phyloP scores from a whole-genome alignment of 2,888 invertebrate genomes.

The Platycheirus albimanus region DNA sequence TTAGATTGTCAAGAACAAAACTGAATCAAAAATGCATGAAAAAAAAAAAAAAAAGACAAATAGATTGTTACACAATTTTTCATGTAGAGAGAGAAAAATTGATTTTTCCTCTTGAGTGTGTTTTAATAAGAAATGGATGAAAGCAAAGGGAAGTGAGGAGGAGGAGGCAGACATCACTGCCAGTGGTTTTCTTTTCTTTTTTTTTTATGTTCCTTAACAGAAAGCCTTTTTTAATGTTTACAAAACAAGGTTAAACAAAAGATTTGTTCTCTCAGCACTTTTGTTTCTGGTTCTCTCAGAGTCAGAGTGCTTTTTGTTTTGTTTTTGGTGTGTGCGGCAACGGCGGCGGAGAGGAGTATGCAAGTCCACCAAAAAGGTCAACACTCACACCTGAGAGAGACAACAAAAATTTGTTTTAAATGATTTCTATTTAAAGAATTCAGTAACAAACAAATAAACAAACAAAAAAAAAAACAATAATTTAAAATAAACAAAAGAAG shows the following conservation, averaged over 20 bases:
- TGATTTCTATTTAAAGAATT: constrained; percentile 54
- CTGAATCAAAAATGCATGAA: neutral
- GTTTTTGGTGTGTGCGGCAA: neutral
- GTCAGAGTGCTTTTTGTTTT: neutral
- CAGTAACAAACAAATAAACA: constrained; percentile 32
- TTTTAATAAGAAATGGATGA: neutral
- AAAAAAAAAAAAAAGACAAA: neutral
- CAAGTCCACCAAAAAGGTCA: constrained; percentile 32
- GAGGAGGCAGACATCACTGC: neutral
- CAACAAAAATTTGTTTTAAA: constrained; percentile 8
- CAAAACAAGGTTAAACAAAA: constrained; percentile 46
- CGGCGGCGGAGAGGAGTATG: neutral
- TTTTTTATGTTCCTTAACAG: neutral
- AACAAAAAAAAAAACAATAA: no score
- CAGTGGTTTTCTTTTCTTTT: no score
- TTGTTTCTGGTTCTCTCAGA: no score
- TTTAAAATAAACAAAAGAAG: constrained; percentile 8
- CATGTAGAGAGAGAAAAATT: constrained; percentile 25
- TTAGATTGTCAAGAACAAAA: no score
- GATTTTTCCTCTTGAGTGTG: constrained; percentile 27
- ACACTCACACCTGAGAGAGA: constrained; percentile 19
- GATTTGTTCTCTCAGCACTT: constrained; percentile 10
- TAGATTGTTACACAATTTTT: constrained; percentile 37
- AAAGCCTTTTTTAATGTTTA: constrained; percentile 23
- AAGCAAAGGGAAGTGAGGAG: neutral